Conservation (phyloP, 2,113 vertebrate species). For the Fregata magnificens region DNA sequence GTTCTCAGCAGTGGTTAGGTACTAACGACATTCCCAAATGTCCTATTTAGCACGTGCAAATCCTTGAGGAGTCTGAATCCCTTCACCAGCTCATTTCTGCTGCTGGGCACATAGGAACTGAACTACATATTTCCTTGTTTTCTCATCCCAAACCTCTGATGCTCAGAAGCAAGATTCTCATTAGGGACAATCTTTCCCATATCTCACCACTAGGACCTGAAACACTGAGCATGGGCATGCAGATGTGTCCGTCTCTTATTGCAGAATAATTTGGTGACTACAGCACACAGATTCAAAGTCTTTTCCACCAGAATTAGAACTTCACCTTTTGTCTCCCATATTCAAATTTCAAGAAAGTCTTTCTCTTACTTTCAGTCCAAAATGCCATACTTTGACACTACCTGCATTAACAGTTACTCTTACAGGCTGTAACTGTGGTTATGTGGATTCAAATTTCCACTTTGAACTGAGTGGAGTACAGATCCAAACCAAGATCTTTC, state of each 20-base stretch:
- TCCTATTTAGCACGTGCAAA: neutral
- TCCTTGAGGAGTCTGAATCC: neutral
- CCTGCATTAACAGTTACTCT: neutral
- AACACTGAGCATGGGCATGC: neutral
- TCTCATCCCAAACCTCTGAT: neutral
- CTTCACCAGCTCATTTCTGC: neutral
- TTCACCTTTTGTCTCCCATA: neutral
- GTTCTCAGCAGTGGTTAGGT: neutral
- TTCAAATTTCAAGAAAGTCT: neutral
- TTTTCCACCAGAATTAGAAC: neutral
- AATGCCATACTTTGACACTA: neutral
- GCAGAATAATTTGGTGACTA: neutral
- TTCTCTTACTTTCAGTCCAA: neutral
- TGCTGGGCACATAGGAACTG: neutral
- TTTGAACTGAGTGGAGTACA: neutral
- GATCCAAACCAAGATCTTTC: neutral
- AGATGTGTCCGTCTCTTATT: neutral
- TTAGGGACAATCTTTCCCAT: neutral
- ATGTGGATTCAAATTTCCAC: neutral
- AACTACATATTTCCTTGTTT: neutral
- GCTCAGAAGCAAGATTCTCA: neutral
- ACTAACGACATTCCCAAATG: neutral
- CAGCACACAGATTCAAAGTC: neutral
- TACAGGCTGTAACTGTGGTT: neutral
- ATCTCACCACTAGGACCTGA: neutral